Evolutionary conservation across 2,113 vertebrate genomes (phyloP).

Genomic region (Capreolus pygargus): DNA sequence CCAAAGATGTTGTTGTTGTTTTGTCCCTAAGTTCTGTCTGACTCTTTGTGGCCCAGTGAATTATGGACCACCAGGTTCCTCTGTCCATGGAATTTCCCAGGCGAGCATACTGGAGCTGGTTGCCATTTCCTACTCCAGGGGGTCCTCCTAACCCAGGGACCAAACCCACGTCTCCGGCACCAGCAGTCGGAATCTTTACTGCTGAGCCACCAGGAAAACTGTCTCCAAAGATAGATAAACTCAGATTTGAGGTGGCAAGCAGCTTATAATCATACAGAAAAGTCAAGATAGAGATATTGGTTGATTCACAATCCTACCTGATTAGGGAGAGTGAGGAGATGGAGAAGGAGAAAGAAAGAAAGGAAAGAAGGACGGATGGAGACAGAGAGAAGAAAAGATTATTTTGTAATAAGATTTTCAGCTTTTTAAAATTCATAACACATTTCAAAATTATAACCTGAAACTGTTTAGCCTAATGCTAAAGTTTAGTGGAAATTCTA

Average conservation of each 20-base stretch:
- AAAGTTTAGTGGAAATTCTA: background rate
- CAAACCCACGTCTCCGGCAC: fast-evolving
- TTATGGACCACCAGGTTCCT: background rate
- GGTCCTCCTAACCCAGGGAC: background rate
- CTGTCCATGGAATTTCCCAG: background rate
- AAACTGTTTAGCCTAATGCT: background rate
- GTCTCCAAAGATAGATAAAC: background rate
- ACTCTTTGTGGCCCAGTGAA: background rate
- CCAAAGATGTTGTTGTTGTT: background rate
- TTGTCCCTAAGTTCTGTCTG: background rate
- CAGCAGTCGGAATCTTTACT: background rate
- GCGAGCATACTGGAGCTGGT: background rate
- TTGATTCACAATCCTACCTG: background rate
- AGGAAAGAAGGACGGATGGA: fast-evolving
- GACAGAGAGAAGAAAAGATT: background rate
- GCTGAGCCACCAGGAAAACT: background rate
- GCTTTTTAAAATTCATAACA: background rate
- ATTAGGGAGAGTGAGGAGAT: background rate
- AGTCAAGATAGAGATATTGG: background rate
- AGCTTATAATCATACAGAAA: background rate
- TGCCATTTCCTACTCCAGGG: background rate
- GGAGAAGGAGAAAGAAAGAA: background rate
- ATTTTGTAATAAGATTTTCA: background rate
- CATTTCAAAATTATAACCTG: background rate
- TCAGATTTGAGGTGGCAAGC: background rate